Conservation (phyloP, 2,113 vertebrate genomes). For the Salminus brasiliensis region DNA sequence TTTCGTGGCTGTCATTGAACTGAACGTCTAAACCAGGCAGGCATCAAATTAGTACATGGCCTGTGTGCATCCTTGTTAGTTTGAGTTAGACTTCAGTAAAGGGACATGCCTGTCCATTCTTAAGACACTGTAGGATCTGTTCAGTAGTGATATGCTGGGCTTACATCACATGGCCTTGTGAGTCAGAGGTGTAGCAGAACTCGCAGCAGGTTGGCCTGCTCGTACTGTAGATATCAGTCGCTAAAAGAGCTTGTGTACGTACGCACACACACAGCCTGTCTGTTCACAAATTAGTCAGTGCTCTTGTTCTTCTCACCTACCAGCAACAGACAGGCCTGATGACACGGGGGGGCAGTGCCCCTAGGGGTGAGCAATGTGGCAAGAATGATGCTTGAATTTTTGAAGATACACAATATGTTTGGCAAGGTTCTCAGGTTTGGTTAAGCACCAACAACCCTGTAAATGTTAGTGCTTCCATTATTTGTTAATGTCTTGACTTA, state of each 20-base stretch:
- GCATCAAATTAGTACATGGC: neutral
- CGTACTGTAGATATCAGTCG: slow-evolving; percentile 30
- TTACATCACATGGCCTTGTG: slow-evolving; percentile 27
- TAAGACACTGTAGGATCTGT: neutral
- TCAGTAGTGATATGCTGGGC: slow-evolving; percentile 13
- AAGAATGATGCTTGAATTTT: neutral
- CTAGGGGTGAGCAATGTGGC: neutral
- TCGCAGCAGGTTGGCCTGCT: slow-evolving; percentile 37
- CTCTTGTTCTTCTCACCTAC: slow-evolving; percentile 33
- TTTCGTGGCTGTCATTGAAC: slow-evolving; percentile 55
- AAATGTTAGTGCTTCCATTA: too few species aligned
- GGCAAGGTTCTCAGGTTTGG: too few species aligned
- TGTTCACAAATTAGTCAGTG: slow-evolving; percentile 40
- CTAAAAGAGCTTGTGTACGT: slow-evolving; percentile 24
- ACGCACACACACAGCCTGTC: slow-evolving; percentile 26
- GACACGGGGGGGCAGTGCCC: neutral
- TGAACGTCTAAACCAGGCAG: slow-evolving; percentile 2
- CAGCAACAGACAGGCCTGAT: slow-evolving; percentile 23
- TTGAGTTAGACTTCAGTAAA: neutral
- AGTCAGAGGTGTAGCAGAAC: slow-evolving; percentile 46
- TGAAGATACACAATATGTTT: neutral
- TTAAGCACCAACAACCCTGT: too few species aligned
- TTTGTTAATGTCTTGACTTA: too few species aligned
- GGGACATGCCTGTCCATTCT: neutral
- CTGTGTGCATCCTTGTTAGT: neutral